A percentile compares a stretch with the other conserved stretches of the same genome.
These are phyloP conservation scores for Tipula unca DNA, from an alignment of 2,888 invertebrate species.

Conservation along the genomic window DNA sequence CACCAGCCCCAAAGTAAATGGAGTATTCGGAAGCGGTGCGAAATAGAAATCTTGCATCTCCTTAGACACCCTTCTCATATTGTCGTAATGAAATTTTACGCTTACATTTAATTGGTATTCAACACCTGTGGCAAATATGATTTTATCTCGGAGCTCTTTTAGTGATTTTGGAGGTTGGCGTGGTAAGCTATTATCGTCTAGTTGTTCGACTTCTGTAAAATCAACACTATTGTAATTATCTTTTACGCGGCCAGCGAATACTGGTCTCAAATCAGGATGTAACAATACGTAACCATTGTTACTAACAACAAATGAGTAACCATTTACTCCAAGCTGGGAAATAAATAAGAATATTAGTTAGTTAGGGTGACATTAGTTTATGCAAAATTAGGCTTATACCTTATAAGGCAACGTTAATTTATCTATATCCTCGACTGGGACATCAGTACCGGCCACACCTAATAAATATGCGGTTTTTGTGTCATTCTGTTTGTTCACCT, in stretches of 20 bases:
- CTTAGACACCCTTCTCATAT: constrained; percentile 72
- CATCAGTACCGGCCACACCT: constrained; percentile 84
- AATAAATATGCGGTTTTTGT: constrained; percentile 61
- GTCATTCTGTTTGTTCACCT: constrained; percentile 48
- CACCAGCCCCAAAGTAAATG: constrained; percentile 79
- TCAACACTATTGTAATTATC: constrained; percentile 93
- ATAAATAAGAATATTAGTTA: background rate
- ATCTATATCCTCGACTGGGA: constrained; percentile 80
- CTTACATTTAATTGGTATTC: constrained; percentile 57
- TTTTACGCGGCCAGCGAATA: constrained; percentile 33
- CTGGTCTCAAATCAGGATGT: constrained; percentile 88
- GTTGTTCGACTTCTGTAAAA: constrained; percentile 87
- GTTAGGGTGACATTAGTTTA: background rate
- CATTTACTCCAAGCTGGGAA: constrained; percentile 82
- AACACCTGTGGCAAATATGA: constrained; percentile 57
- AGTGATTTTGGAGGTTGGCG: constrained; percentile 55
- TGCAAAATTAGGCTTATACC: constrained; percentile 43
- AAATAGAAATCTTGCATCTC: constrained; percentile 77
- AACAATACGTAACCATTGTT: constrained; percentile 93
- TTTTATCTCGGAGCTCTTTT: constrained; percentile 47
- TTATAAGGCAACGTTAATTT: constrained; percentile 84
- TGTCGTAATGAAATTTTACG: constrained; percentile 76
- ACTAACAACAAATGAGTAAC: constrained; percentile 92
- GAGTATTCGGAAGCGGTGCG: constrained; percentile 70
- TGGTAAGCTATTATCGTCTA: constrained; percentile 57